A percentile compares a stretch with the other conserved stretches of the same genome.
phyloP scores from a whole-genome alignment of 2,797 vertebrate species.

The Sebastes melanostomus region DNA sequence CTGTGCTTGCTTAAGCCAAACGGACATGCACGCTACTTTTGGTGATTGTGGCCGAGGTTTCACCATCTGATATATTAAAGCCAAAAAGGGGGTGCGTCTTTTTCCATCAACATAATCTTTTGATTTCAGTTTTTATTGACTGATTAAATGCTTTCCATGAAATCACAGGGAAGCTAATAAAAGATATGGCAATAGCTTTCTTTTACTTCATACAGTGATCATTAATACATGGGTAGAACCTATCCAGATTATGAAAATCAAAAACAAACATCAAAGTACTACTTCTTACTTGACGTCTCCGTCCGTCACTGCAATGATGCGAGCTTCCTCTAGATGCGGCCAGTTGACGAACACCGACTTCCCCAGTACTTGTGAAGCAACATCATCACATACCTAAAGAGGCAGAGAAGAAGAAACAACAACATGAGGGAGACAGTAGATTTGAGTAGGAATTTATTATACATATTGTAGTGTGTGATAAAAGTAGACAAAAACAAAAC shows the following conservation, averaged over 20 bases:
- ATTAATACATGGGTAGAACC: background rate
- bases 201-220: too few species aligned
- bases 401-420: background rate
- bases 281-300: constrained; percentile 90
- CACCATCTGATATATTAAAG: background rate
- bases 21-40: background rate
- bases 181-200: background rate
- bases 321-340: constrained; percentile 97
- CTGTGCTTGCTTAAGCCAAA: background rate
- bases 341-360: constrained; percentile 94
- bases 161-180: background rate
- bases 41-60: background rate
- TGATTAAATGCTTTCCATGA: background rate
- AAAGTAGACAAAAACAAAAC: background rate
- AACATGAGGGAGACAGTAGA: background rate
- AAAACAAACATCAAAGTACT: background rate
- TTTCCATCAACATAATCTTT: background rate
- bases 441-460: background rate
- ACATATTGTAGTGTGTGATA: background rate
- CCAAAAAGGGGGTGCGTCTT: background rate
- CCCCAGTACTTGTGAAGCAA: constrained; percentile 85
- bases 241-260: background rate
- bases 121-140: background rate
- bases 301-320: constrained; percentile 91
- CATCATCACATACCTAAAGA: constrained; percentile 83